phyloP scores from a whole-genome alignment of 1,140 invertebrate species.

The Diabrotica undecimpunctata region DNA sequence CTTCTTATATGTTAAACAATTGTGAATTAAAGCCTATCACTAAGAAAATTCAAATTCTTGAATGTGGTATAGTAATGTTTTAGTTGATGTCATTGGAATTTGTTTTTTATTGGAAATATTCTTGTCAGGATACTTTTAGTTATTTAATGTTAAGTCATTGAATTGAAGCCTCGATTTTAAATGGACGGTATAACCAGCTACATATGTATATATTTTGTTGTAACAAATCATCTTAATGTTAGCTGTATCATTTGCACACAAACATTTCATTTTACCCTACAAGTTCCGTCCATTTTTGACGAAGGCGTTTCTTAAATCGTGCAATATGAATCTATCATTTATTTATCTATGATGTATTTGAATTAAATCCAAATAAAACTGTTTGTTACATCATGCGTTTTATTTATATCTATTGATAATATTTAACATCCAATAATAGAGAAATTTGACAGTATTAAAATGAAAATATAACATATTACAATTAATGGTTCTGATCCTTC shows the following conservation, averaged over 20 bases:
- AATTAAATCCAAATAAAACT: conserved; percentile 50
- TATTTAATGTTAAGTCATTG: conserved; percentile 21
- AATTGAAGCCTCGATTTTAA: conserved; percentile 30
- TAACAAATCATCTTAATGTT: conserved; percentile 33
- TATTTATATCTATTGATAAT: not conserved
- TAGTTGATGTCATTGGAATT: conserved; percentile 13
- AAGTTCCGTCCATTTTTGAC: conserved; percentile 44
- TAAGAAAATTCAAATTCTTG: conserved; percentile 26
- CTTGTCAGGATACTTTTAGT: conserved; percentile 24
- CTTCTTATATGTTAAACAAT: conserved; percentile 31
- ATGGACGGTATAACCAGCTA: conserved; percentile 45
- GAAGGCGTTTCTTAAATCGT: conserved; percentile 46
- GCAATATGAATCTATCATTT: conserved; percentile 48
- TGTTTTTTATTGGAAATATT: conserved; percentile 15
- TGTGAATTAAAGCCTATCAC: conserved; percentile 4
- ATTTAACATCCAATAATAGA: too few species aligned
- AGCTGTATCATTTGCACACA: conserved; percentile 32
- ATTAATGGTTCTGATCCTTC: too few species aligned
- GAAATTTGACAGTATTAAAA: too few species aligned
- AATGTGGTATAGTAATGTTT: conserved; percentile 13
- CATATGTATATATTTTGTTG: conserved; percentile 42
- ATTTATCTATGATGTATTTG: conserved; percentile 48
- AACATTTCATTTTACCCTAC: conserved; percentile 29
- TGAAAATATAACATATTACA: too few species aligned
- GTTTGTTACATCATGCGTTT: conserved; percentile 43